Conservation (phyloP, 92 coral and sea anemone genomes). For the Epizoanthus stellaris region DNA sequence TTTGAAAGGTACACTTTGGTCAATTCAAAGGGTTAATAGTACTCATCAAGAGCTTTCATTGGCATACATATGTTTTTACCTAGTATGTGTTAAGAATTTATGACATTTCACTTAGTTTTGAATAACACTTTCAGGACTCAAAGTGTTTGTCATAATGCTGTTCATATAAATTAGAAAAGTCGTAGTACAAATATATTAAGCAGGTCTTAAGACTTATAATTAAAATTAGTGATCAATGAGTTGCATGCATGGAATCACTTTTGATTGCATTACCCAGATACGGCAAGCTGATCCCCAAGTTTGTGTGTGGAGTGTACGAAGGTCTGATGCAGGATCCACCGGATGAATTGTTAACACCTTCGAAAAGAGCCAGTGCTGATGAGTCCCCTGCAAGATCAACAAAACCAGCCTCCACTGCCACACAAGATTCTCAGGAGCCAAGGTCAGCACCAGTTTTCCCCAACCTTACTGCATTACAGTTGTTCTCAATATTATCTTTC, state of each 20-base stretch:
- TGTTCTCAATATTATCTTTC: too few species aligned
- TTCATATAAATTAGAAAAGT: background rate
- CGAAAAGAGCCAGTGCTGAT: slow-evolving; percentile 74
- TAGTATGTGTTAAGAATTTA: too few species aligned
- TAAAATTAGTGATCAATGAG: background rate
- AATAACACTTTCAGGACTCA: background rate
- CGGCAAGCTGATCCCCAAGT: slow-evolving; percentile 66
- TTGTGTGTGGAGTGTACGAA: slow-evolving; percentile 86
- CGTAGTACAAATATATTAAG: background rate
- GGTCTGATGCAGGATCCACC: slow-evolving; percentile 96
- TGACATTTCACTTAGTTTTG: too few species aligned
- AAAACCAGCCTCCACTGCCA: slow-evolving; percentile 59
- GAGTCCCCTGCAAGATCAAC: slow-evolving; percentile 85
- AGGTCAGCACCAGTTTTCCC: slow-evolving; percentile 53
- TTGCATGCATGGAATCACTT: too few species aligned
- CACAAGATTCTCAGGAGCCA: slow-evolving; percentile 82
- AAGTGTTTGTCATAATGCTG: background rate
- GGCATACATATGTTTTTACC: background rate
- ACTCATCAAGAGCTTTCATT: background rate
- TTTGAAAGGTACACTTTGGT: too few species aligned
- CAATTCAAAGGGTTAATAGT: too few species aligned
- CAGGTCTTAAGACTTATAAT: background rate
- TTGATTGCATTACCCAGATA: slow-evolving; percentile 55
- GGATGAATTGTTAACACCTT: slow-evolving; percentile 86
- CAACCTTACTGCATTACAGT: too few species aligned